Percentiles rank a stretch among this genome's conserved stretches.
Evolutionary conservation across 2,797 vertebrate genomes (phyloP).

Genomic region (Liparis tanakae): DNA sequence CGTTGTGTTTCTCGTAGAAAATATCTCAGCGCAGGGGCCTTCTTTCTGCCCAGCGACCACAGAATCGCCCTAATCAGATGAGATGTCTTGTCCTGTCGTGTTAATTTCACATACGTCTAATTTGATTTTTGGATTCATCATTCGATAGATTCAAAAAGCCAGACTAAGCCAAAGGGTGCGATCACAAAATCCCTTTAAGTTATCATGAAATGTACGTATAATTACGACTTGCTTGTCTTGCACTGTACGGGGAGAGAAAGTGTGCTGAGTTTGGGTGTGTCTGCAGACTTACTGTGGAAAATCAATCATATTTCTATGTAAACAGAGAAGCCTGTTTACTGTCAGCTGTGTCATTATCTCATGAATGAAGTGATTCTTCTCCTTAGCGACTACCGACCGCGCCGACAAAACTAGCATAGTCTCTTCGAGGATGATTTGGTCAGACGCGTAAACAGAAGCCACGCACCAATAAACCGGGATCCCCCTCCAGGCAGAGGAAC

Average conservation of each 20-base stretch:
- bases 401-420: not conserved
- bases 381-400: not conserved
- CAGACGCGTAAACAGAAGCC: conserved; percentile 19
- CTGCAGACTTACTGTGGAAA: conserved; percentile 7
- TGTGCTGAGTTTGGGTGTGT: conserved; percentile 10
- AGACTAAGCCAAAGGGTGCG: not conserved
- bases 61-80: conserved; percentile 12
- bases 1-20: not conserved
- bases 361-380: not conserved
- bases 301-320: not conserved
- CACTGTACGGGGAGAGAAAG: not conserved
- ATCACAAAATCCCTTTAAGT: not conserved
- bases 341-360: not conserved
- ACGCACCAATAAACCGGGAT: conserved; percentile 6
- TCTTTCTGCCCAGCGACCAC: conserved; percentile 8
- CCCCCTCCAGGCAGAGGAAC: conserved; percentile 43
- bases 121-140: not conserved
- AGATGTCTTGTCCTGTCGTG: not conserved
- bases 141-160: not conserved
- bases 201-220: not conserved
- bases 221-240: not conserved
- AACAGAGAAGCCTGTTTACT: not conserved
- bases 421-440: conserved; percentile 16
- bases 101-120: not conserved
- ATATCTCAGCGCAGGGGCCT: not conserved